These are phyloP conservation scores for Anolis sagrei DNA, from an alignment of 2,113 vertebrate species.

Conservation along the genomic window DNA sequence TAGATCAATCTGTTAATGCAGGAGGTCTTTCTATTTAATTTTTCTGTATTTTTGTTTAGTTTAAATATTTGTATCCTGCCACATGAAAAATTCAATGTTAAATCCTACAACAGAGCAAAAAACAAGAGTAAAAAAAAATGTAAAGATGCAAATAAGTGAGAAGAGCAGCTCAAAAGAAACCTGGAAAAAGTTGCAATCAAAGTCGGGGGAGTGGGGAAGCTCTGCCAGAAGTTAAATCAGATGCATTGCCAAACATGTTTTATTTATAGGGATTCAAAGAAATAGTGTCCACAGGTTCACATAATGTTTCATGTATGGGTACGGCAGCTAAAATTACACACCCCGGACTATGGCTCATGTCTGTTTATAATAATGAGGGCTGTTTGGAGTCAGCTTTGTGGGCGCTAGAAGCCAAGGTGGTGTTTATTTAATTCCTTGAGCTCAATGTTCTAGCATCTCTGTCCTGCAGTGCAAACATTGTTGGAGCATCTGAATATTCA, in stretches of 20 bases:
- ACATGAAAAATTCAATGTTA: not conserved
- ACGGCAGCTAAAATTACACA: constrained; percentile 46
- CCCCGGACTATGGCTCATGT: constrained; percentile 36
- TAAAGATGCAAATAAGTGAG: not conserved
- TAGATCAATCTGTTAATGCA: not conserved
- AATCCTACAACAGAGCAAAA: not conserved
- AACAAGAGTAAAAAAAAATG: not conserved
- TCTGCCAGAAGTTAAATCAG: constrained; percentile 28
- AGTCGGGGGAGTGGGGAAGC: not conserved
- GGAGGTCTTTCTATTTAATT: not conserved
- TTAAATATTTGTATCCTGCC: not conserved
- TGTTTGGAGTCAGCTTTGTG: constrained; percentile 39
- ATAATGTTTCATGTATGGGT: constrained; percentile 35
- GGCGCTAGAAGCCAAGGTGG: constrained; percentile 28
- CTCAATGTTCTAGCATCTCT: constrained; percentile 2
- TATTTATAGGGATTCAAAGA: constrained; percentile 40
- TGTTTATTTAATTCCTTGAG: constrained; percentile 38
- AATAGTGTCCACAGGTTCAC: constrained; percentile 33
- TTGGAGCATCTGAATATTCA: constrained; percentile 31
- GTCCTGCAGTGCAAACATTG: constrained; percentile 36
- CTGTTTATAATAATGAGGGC: constrained; percentile 40
- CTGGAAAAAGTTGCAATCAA: constrained; percentile 4
- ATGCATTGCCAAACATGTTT: constrained; percentile 28
- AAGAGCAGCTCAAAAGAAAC: not conserved
- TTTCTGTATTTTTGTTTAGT: not conserved